phyloP scores from a whole-genome alignment of 2,888 invertebrate species.

The Rosalia funebris region DNA sequence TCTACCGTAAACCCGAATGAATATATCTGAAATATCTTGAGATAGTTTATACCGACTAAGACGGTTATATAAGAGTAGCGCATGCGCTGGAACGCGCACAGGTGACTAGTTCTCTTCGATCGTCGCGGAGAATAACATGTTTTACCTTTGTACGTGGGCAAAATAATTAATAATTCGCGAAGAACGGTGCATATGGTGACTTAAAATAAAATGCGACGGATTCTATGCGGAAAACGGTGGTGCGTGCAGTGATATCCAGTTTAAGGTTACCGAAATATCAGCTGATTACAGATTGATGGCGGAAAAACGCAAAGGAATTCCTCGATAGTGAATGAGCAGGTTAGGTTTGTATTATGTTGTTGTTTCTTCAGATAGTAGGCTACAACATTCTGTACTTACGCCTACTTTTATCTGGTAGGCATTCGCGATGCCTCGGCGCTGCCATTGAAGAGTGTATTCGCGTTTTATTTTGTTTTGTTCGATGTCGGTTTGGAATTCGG shows the following conservation, averaged over 20 bases:
- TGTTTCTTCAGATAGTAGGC: conserved; percentile 8
- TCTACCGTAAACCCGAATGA: conserved; percentile 7
- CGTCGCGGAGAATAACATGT: conserved; percentile 45
- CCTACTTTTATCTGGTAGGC: conserved; percentile 1
- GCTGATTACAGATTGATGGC: conserved; percentile 7
- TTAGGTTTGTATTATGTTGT: conserved; percentile 22
- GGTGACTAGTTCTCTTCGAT: conserved; percentile 52
- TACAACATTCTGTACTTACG: too few species aligned
- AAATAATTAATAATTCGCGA: conserved; percentile 34
- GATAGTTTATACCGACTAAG: conserved; percentile 22
- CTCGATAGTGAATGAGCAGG: conserved; percentile 11
- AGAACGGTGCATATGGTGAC: conserved; percentile 52
- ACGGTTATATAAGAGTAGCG: conserved; percentile 36
- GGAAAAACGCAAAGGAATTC: conserved; percentile 17
- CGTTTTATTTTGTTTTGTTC: neutral
- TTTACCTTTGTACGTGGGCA: conserved; percentile 44
- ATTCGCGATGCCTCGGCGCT: too few species aligned
- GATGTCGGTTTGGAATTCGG: neutral
- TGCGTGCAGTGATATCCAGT: conserved; percentile 24
- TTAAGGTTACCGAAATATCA: conserved; percentile 23
- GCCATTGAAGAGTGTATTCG: conserved; percentile 8
- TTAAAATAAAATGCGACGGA: conserved; percentile 38
- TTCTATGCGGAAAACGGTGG: conserved; percentile 23
- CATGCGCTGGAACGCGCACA: conserved; percentile 42
- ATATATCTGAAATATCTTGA: conserved; percentile 17